Evolutionary conservation across 1,140 invertebrate species (phyloP).

Genomic region (Helicorthomorpha holstii): DNA sequence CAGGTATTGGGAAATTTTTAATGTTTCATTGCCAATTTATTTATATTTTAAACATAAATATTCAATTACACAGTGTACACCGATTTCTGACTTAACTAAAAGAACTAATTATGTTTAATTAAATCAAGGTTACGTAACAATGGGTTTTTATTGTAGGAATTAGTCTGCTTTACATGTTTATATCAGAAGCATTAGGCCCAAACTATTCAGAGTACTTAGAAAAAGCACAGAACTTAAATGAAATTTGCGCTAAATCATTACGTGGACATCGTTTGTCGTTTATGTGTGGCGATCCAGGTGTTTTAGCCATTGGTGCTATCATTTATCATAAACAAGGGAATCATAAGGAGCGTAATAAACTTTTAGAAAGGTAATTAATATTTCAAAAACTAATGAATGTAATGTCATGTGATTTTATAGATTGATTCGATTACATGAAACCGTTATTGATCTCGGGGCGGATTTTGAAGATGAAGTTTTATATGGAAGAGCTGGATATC

Average conservation of each 20-base stretch:
- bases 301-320: conserved; percentile 47
- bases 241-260: conserved; percentile 26
- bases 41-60: too few species aligned
- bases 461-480: conserved; percentile 60
- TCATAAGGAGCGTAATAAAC: conserved; percentile 14
- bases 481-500: conserved; percentile 66
- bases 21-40: too few species aligned
- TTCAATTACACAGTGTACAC: too few species aligned
- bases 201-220: conserved; percentile 22
- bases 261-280: conserved; percentile 40
- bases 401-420: too few species aligned
- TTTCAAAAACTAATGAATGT: too few species aligned
- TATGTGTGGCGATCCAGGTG: conserved; percentile 58
- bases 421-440: conserved; percentile 15
- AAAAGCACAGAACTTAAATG: conserved; percentile 30
- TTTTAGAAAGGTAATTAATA: conserved; percentile 24
- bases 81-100: too few species aligned
- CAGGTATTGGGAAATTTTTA: too few species aligned
- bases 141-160: too few species aligned
- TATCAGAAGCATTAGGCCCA: too few species aligned
- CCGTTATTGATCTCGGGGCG: conserved; percentile 3
- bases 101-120: too few species aligned
- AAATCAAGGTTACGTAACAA: too few species aligned
- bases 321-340: conserved; percentile 34
- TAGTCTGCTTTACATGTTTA: too few species aligned